Percentiles rank a stretch among this genome's conserved stretches.
Conservation (phyloP, 2,113 vertebrate genomes). For the Micronycteris hirsuta region DNA sequence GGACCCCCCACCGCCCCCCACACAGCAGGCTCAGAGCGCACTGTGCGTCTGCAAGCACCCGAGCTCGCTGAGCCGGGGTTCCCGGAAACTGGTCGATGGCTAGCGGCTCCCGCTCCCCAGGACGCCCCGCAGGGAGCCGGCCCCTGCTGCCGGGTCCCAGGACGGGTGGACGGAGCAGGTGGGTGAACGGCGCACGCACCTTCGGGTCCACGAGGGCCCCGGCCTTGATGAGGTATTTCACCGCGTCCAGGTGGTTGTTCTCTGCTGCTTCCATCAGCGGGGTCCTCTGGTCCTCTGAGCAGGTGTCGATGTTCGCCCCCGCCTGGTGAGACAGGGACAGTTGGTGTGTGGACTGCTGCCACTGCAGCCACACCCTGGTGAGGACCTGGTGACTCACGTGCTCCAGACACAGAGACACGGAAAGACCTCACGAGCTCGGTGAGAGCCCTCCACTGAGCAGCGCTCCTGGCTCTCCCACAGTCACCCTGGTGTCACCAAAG, state of each 20-base stretch:
- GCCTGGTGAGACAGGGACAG: slow-evolving; percentile 82
- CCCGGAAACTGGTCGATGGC: accelerated
- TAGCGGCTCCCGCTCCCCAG: accelerated
- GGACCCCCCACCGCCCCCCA: neutral
- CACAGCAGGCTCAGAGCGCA: too few species aligned
- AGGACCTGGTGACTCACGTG: neutral
- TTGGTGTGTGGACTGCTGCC: neutral
- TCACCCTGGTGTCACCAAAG: neutral
- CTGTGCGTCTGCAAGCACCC: accelerated
- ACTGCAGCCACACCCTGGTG: accelerated
- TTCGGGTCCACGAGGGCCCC: slow-evolving; percentile 91
- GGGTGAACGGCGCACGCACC: slow-evolving; percentile 73
- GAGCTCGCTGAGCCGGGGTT: too few species aligned
- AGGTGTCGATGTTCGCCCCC: slow-evolving; percentile 94
- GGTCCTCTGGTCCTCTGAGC: slow-evolving; percentile 93
- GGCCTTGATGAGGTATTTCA: slow-evolving; percentile 95
- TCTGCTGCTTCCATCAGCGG: slow-evolving; percentile 95
- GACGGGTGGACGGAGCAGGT: neutral
- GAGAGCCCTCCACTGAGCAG: neutral
- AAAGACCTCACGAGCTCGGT: accelerated
- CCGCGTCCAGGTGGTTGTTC: slow-evolving; percentile 93
- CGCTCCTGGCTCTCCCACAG: neutral
- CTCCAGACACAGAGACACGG: accelerated
- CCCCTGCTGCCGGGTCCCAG: neutral
- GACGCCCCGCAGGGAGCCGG: neutral